Conservation (phyloP, 2,113 vertebrate genomes). For the Microtus montanus region DNA sequence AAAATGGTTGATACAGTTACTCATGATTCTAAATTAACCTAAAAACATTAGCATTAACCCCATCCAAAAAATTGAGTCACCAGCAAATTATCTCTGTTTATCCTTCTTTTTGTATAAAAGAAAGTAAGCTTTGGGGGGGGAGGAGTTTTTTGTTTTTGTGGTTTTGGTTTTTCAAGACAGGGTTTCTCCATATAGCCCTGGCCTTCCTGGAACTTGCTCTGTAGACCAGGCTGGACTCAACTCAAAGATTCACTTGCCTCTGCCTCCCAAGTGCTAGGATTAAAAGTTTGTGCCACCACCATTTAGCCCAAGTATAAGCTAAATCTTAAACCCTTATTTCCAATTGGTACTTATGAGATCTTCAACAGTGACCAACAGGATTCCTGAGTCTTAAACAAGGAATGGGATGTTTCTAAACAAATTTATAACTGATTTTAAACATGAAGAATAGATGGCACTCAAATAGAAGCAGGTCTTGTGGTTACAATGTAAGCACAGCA, state of each 20-base stretch:
- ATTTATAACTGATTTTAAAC: not conserved
- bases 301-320: not conserved
- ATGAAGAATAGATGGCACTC: not conserved
- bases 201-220: not conserved
- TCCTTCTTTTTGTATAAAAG: not conserved
- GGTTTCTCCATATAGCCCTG: not conserved
- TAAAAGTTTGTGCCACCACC: not conserved
- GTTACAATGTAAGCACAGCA: not conserved
- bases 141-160: not conserved
- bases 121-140: not conserved
- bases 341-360: not conserved
- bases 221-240: not conserved
- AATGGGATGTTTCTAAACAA: not conserved
- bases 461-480: not conserved
- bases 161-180: not conserved
- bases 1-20: not conserved
- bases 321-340: slow-evolving; percentile 34
- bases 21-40: slow-evolving; percentile 21
- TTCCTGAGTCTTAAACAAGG: slow-evolving; percentile 3
- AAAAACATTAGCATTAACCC: slow-evolving; percentile 24
- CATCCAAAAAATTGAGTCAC: slow-evolving; percentile 19
- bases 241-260: not conserved
- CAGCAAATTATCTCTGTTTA: slow-evolving; percentile 16
- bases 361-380: slow-evolving; percentile 3
- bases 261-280: not conserved